phyloP scores from a whole-genome alignment of 2,797 vertebrate genomes.

The Dromococcyx pavoninus region DNA sequence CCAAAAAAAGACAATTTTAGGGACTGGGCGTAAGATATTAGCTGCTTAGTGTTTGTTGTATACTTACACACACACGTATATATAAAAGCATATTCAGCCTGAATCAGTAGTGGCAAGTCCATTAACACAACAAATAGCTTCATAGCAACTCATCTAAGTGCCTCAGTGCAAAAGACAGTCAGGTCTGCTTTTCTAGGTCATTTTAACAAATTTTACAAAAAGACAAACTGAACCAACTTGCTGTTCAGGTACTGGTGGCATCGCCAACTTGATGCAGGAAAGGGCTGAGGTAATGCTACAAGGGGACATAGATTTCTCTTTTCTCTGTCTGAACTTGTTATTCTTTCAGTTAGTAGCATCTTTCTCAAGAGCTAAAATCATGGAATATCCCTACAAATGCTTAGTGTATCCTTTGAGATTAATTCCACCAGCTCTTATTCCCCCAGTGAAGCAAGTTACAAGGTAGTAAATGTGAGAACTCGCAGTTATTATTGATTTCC shows the following conservation, averaged over 20 bases:
- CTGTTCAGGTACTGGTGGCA: background rate
- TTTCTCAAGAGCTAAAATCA: background rate
- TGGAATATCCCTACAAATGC: background rate
- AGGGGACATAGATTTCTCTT: background rate
- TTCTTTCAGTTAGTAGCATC: background rate
- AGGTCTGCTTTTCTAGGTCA: background rate
- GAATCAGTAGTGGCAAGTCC: background rate
- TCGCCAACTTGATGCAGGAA: background rate
- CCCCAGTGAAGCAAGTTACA: background rate
- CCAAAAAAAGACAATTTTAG: background rate
- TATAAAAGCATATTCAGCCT: background rate
- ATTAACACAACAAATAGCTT: background rate
- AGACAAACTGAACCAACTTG: background rate
- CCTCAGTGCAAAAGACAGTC: background rate
- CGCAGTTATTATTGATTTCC: background rate
- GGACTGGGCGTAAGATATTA: background rate
- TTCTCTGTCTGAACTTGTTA: background rate
- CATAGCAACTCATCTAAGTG: background rate
- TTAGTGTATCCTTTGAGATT: background rate
- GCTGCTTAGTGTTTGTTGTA: background rate
- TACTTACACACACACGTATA: too few species aligned
- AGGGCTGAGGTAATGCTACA: background rate
- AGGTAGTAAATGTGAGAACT: background rate
- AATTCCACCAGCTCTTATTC: background rate
- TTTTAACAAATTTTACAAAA: background rate